A percentile compares a stretch with the other conserved stretches of the same genome.
phyloP scores from a whole-genome alignment of 2,888 invertebrate species.

The Nasonovia ribisnigri region DNA sequence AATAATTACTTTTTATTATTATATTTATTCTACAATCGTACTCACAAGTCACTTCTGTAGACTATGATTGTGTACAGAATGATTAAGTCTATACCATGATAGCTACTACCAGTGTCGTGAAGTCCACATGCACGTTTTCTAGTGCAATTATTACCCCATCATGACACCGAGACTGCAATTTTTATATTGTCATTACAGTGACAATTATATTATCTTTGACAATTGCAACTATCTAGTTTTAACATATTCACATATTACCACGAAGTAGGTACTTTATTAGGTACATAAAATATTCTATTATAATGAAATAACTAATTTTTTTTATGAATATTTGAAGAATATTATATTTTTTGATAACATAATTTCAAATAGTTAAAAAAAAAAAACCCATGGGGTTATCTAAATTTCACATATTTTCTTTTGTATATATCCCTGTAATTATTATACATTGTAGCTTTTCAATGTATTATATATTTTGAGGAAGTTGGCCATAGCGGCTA shows the following conservation, averaged over 20 bases:
- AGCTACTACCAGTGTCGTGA: not conserved
- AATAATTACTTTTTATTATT: not conserved
- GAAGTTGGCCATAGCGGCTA: not conserved
- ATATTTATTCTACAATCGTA: not conserved
- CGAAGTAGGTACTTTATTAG: not conserved
- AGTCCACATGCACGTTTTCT: not conserved
- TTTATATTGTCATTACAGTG: not conserved
- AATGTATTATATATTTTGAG: not conserved
- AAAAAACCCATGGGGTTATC: not conserved
- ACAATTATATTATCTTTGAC: not conserved
- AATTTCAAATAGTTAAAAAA: not conserved
- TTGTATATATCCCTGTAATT: not conserved
- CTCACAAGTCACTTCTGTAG: not conserved
- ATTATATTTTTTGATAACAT: not conserved
- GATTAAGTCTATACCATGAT: not conserved
- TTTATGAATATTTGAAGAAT: not conserved
- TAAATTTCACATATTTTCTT: not conserved
- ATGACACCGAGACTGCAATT: not conserved
- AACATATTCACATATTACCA: not conserved
- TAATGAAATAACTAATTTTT: not conserved
- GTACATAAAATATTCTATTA: not conserved
- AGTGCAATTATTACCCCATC: not conserved
- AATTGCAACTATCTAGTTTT: too few relatives aligned
- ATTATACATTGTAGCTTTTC: not conserved
- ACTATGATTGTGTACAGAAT: not conserved